These are phyloP conservation scores for Eriocheir sinensis DNA, from an alignment of 1,140 invertebrate species.

Conservation along the genomic window DNA sequence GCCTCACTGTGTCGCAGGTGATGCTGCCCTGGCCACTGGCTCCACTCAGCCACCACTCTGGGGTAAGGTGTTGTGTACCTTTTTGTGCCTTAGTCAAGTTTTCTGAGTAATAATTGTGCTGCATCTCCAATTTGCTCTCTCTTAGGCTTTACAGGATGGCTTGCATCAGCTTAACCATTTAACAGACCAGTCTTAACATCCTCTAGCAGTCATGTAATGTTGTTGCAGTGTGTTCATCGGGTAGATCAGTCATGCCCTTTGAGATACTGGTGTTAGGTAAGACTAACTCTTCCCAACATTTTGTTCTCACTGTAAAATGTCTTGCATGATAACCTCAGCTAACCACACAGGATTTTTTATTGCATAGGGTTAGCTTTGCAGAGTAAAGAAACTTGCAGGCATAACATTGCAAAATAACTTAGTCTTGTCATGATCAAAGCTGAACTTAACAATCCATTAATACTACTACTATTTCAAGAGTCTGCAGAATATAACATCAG, in stretches of 20 bases:
- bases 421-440: neutral
- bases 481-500: too few species aligned
- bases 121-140: neutral
- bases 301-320: neutral
- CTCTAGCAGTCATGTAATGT: neutral
- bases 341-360: neutral
- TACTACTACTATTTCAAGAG: neutral
- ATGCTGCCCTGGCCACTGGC: neutral
- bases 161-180: neutral
- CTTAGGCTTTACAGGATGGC: neutral
- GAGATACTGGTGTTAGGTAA: neutral
- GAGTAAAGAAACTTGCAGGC: neutral
- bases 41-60: neutral
- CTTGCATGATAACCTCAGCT: neutral
- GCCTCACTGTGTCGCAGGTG: neutral
- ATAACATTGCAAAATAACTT: neutral
- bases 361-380: neutral
- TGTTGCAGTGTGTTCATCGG: neutral
- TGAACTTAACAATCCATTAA: neutral
- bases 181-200: neutral
- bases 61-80: conserved; percentile 12
- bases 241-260: neutral
- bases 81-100: neutral
- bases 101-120: conserved; percentile 13
- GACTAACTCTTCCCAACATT: neutral